Conservation (phyloP, 2,113 vertebrate genomes). For the Pelodiscus sinensis region DNA sequence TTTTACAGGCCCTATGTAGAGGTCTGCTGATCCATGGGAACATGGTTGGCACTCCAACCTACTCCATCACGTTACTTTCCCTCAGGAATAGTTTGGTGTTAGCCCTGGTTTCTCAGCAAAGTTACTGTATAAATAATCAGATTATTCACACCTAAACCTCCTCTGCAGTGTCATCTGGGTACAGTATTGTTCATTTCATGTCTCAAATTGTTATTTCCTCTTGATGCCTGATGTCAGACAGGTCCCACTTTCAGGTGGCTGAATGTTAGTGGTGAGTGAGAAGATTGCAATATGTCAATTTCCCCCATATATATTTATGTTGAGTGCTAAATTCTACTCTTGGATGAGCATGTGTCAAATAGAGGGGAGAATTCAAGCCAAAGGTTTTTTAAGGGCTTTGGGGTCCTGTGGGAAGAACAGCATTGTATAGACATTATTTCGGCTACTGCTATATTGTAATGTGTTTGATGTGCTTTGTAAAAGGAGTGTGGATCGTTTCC, state of each 20-base stretch:
- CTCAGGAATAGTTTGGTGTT: neutral
- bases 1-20: neutral
- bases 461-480: neutral
- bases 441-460: neutral
- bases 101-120: neutral
- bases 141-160: neutral
- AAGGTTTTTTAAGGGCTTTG: neutral
- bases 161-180: neutral
- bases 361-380: neutral
- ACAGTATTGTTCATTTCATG: neutral
- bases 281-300: neutral
- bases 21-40: neutral
- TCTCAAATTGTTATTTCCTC: neutral
- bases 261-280: neutral
- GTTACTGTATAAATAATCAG: neutral
- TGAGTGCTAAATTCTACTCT: neutral
- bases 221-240: neutral
- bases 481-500: neutral
- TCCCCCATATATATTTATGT: neutral
- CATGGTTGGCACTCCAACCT: neutral
- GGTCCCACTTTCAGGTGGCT: neutral
- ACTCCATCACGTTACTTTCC: neutral
- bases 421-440: neutral
- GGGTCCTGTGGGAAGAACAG: neutral
- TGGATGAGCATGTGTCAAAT: neutral